phyloP scores from a whole-genome alignment of 1,140 invertebrate species.

The Artemia franciscana region DNA sequence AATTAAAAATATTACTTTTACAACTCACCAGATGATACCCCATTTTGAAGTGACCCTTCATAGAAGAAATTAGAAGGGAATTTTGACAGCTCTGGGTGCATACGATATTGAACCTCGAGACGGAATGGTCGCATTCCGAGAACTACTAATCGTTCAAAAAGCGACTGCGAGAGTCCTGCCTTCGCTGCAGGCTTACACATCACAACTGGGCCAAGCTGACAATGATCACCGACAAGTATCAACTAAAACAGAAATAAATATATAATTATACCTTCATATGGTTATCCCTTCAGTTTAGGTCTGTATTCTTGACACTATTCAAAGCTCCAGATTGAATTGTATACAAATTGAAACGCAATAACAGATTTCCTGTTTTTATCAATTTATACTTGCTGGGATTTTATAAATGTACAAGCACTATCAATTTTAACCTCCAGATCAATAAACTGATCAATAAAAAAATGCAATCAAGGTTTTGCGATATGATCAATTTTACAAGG shows the following conservation, averaged over 20 bases:
- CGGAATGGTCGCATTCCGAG: slow-evolving; percentile 83
- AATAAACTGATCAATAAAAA: no score
- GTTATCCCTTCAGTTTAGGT: no score
- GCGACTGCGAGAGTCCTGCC: slow-evolving; percentile 84
- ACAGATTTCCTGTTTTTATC: no score
- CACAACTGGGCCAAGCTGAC: slow-evolving; percentile 90
- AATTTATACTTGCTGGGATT: no score
- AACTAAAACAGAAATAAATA: slow-evolving; percentile 29
- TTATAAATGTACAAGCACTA: no score
- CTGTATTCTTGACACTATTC: no score
- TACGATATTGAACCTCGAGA: slow-evolving; percentile 93
- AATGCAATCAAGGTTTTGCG: no score
- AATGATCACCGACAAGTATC: slow-evolving; percentile 94
- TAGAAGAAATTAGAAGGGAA: slow-evolving; percentile 99
- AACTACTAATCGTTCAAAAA: slow-evolving; percentile 92
- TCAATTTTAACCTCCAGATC: no score
- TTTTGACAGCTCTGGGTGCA: slow-evolving; percentile 88
- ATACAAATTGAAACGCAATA: no score
- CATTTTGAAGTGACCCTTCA: slow-evolving; percentile 94
- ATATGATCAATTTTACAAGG: no score
- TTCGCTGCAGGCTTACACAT: slow-evolving; percentile 98
- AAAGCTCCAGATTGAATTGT: no score
- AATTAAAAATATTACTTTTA: no score
- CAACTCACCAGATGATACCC: slow-evolving; percentile 70
- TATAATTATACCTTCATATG: neutral